Evolutionary conservation across 2,797 vertebrate species (phyloP).

Genomic region (Sebastes itinus): DNA sequence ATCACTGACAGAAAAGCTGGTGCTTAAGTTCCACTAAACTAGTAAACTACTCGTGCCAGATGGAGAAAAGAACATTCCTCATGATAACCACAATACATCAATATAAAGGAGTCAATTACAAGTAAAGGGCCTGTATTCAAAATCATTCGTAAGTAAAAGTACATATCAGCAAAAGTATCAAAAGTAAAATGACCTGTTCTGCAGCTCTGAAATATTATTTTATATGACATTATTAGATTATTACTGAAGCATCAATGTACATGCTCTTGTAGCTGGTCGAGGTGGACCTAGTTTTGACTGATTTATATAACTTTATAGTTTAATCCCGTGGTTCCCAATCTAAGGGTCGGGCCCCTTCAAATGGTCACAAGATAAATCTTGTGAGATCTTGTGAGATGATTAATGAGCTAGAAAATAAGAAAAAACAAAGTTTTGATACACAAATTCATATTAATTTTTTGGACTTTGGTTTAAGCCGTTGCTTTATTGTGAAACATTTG

Average conservation of each 20-base stretch:
- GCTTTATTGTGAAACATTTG: background rate
- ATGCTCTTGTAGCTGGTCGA: background rate
- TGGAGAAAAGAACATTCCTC: background rate
- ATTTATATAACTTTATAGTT: background rate
- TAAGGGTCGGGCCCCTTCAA: no score
- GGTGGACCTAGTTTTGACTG: background rate
- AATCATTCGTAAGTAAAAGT: background rate
- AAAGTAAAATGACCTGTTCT: background rate
- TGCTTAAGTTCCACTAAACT: background rate
- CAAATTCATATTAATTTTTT: background rate
- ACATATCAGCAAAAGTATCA: background rate
- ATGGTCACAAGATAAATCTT: background rate
- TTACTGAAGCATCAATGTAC: background rate
- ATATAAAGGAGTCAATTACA: background rate
- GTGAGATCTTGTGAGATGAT: background rate
- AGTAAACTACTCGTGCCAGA: background rate
- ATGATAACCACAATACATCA: background rate
- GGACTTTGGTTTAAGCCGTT: background rate
- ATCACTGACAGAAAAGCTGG: conserved; percentile 5
- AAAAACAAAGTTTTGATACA: no score
- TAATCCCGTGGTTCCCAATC: background rate
- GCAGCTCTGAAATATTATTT: background rate
- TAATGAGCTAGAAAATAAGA: no score
- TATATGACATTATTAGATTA: background rate
- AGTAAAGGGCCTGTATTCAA: background rate